Conservation (phyloP, 30 jellyfish, hydroid and myxozoan genomes). For the Mastigias papua region DNA sequence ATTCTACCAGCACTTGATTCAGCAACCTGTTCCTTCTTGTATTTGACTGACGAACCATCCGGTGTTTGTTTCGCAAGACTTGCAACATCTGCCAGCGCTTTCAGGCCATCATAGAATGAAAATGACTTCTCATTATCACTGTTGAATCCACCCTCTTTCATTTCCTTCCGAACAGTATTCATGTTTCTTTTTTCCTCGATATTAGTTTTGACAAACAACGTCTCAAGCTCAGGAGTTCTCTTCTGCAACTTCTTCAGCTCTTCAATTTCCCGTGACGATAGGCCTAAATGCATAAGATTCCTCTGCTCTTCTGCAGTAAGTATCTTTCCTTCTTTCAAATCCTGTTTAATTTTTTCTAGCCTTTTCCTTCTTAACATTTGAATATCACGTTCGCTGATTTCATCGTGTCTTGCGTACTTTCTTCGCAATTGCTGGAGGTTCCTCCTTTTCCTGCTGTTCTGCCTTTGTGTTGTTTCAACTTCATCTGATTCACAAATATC, state of each 20-base stretch:
- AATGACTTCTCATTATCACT: conserved; percentile 18
- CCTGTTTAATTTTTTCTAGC: conserved; percentile 34
- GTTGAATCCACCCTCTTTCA: not conserved
- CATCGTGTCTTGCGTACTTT: conserved; percentile 1
- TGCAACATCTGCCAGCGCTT: conserved; percentile 72
- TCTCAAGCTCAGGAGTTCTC: not conserved
- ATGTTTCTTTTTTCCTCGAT: not conserved
- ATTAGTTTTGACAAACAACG: not conserved
- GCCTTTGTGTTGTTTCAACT: not conserved
- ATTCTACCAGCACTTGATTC: not conserved
- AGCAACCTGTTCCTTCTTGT: not conserved
- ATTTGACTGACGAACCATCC: not conserved
- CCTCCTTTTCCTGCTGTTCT: not conserved
- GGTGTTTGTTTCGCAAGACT: conserved; percentile 42
- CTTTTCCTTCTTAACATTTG: conserved; percentile 31
- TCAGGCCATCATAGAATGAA: conserved; percentile 51
- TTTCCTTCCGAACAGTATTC: not conserved
- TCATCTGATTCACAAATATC: not conserved
- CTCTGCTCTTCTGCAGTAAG: conserved; percentile 49
- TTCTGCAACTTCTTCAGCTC: conserved; percentile 16
- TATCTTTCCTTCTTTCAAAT: conserved; percentile 45
- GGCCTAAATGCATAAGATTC: conserved; percentile 48
- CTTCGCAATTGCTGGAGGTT: not conserved
- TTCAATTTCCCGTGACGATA: conserved; percentile 3
- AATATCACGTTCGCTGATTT: conserved; percentile 46